These are phyloP conservation scores for Heliopora coerulea DNA, from an alignment of 92 coral and sea anemone species.

Conservation along the genomic window DNA sequence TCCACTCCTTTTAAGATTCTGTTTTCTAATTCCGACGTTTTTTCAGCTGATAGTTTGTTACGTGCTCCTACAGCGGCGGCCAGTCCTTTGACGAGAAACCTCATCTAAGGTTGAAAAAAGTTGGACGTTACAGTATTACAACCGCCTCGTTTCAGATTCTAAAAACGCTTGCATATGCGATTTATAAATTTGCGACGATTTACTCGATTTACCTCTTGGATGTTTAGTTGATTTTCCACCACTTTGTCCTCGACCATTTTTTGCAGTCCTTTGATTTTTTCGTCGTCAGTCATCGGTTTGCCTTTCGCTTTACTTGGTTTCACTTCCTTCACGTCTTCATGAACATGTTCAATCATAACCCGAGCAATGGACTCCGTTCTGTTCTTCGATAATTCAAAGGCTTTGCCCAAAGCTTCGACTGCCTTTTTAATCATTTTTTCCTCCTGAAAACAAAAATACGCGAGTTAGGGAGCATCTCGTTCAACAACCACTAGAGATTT, in stretches of 20 bases:
- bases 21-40: conserved; percentile 21
- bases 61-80: conserved; percentile 32
- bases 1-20: conserved; percentile 13
- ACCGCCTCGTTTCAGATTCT: no score
- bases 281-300: conserved; percentile 15
- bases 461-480: no score
- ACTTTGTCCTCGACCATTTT: conserved; percentile 34
- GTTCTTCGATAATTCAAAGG: conserved; percentile 1
- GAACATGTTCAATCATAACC: neutral
- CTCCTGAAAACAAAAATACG: conserved; percentile 11
- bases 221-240: neutral
- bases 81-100: conserved; percentile 26
- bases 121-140: no score
- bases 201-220: conserved; percentile 24
- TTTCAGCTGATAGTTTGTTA: conserved; percentile 18
- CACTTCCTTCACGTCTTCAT: conserved; percentile 1
- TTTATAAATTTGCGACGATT: no score
- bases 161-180: no score
- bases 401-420: conserved; percentile 13
- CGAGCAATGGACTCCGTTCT: neutral
- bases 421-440: conserved; percentile 12
- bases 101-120: conserved; percentile 7
- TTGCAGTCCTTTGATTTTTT: conserved; percentile 25
- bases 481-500: no score
- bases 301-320: neutral